Conservation (phyloP, 2,888 invertebrate genomes). For the Clistopyga incitator region DNA sequence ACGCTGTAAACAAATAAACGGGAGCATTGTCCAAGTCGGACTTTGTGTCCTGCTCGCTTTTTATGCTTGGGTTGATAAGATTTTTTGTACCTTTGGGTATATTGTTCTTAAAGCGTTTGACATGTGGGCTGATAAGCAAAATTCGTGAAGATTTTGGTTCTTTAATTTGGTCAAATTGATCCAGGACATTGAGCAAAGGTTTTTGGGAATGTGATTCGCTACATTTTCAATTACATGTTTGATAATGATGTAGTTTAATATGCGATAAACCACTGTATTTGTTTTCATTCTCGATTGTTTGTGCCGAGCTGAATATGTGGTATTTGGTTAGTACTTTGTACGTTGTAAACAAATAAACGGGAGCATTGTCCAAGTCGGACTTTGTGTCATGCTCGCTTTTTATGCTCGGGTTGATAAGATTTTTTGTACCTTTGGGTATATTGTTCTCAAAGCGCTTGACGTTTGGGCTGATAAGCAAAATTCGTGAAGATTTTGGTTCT, state of each 20-base stretch:
- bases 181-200: no score
- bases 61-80: background rate
- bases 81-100: background rate
- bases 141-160: no score
- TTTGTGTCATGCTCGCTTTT: no score
- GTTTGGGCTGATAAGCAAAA: background rate
- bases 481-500: no score
- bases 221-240: no score
- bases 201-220: no score
- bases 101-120: background rate
- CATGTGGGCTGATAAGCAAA: background rate
- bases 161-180: no score
- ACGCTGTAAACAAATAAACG: background rate
- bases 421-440: background rate
- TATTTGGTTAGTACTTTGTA: constrained; percentile 73
- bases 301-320: constrained; percentile 77
- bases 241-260: no score
- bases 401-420: no score
- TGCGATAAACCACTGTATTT: constrained; percentile 20
- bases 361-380: no score
- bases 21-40: background rate
- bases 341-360: background rate
- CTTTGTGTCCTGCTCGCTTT: no score
- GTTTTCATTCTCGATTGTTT: constrained; percentile 68
- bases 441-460: background rate